phyloP scores from a whole-genome alignment of 2,113 vertebrate genomes.

The Pachycephala philippinensis region DNA sequence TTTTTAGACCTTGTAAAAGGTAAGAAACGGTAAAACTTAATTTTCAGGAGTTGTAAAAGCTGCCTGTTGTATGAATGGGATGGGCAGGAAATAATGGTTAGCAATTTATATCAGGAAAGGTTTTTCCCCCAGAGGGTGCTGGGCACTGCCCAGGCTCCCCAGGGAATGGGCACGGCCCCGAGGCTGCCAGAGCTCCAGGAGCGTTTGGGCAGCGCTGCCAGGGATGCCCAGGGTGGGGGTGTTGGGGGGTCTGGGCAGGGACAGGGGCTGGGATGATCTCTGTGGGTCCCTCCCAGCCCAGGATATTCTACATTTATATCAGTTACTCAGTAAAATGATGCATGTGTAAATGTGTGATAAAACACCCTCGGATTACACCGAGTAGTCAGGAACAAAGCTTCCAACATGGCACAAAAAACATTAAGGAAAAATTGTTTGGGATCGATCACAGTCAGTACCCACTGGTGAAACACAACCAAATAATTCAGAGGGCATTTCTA shows the following conservation, averaged over 20 bases:
- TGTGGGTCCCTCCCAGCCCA: too few relatives aligned
- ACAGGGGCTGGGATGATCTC: fast-evolving
- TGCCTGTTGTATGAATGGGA: not conserved
- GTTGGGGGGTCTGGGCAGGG: not conserved
- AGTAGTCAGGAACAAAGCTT: fast-evolving
- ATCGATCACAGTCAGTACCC: not conserved
- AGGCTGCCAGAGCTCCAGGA: not conserved
- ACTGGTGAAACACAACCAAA: not conserved
- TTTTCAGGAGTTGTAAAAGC: not conserved
- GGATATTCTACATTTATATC: not conserved
- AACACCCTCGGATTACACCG: not conserved
- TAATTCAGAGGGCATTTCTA: not conserved
- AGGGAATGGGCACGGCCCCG: not conserved
- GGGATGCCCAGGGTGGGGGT: not conserved
- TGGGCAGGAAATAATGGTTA: not conserved
- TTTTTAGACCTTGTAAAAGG: not conserved
- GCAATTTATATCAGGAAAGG: fast-evolving
- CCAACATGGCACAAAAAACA: fast-evolving
- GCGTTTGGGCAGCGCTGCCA: fast-evolving
- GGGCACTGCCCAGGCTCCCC: not conserved
- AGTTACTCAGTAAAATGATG: not conserved
- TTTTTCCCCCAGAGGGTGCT: not conserved
- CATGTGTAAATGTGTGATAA: not conserved
- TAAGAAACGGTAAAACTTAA: not conserved
- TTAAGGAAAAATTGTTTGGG: not conserved